Evolutionary conservation across 2,888 invertebrate species (phyloP), one percentile per base, ranked within the genome.

Genomic region (Graphium colonna): DNA sequence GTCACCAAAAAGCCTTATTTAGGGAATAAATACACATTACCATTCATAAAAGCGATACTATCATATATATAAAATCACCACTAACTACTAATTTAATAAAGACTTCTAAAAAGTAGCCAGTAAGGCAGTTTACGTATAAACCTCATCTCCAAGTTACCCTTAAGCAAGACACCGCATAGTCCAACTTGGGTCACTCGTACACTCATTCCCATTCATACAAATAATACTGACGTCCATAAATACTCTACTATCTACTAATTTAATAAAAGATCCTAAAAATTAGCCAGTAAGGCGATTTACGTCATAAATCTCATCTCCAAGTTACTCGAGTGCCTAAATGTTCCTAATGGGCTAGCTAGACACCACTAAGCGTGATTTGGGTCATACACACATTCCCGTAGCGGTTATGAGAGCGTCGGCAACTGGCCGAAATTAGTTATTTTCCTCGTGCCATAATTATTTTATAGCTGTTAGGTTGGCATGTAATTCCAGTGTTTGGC

Each of bases 391-490:
- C 45, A 42, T 12, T 17, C 13, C 15, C n/a, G n/a, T n/a, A 31
- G 40, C 33, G 43, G 39, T 18, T 44, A 41, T 40, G 49, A 26
- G 41, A 47, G 38, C 38, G 42, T 26, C 41, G 28, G 42, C 26
- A 12, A 38, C 48, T 28, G 42, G 8, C 21, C 36, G 28, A 45
- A 52, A 52, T 54, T 51, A 51, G 52, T 52, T 57, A 54, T 51
- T 45, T 53, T 41, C 31, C 16, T 45, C 17, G 36, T 21, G 47
- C 45, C 43, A 54, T 54, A 54, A 51, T 57, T 57, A 57, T 57
- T 54, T 51, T 47, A 54, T 51, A 38, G 54, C 51, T 41, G 51
- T 47, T 43, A 51, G 40, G 44, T 54, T 57, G 57, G 51, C 51
- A 51, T 48, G 44, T 26, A 47, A 31, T 53, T 38, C 31, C 44